Evolutionary conservation across 2,113 vertebrate species (phyloP), one percentile per base, ranked within the genome.

Genomic region (Lepus americanus): DNA sequence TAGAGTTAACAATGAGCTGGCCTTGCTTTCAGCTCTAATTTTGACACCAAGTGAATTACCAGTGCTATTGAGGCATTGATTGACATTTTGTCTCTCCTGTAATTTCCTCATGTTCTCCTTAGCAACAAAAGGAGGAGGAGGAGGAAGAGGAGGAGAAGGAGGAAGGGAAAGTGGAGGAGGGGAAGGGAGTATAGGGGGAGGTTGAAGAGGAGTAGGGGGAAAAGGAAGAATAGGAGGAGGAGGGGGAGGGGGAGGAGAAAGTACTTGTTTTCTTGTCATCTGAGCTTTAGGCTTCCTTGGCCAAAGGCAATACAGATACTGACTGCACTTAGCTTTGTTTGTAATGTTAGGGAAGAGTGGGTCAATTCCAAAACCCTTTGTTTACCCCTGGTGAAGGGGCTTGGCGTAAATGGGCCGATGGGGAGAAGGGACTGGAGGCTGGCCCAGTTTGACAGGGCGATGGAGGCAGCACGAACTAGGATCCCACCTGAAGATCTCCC

Each of bases 21-120:
- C 61, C 53, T 85, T 61, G 31, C 5, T 96, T 90, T 87, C 22
- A 64, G n/a, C 22, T n/a, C 13, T 89, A 44, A 44, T 79, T 86
- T 69, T 85, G 55, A 63, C 13, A 11, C 9, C 59, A 86, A 69
- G 51, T 29, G 49, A 64, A 92, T 19, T 64, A 67, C 12, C 12
- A 69, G 27, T 93, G 11, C 36, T 63, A 79, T 36, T 70, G 55
- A 89, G 61, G 93, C 36, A 74, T 69, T 8, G 19, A 69, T 11
- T 39, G 64, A 5, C n/a, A 64, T 61, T 88, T 92, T 44, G 5
- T 25, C 25, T 80, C 12, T 81, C 13, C 0, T 7, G 7, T 10
- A 16, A 39, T 13, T 1, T 16, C 39, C 0, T 10, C 0, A 3
- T 20, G 9, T 85, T 86, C 49, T 89, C 63, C 61, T 66, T 84